These are phyloP conservation scores for Pogoniulus pusillus DNA, from an alignment of 2,797 vertebrate genomes.

Conservation along the genomic window DNA sequence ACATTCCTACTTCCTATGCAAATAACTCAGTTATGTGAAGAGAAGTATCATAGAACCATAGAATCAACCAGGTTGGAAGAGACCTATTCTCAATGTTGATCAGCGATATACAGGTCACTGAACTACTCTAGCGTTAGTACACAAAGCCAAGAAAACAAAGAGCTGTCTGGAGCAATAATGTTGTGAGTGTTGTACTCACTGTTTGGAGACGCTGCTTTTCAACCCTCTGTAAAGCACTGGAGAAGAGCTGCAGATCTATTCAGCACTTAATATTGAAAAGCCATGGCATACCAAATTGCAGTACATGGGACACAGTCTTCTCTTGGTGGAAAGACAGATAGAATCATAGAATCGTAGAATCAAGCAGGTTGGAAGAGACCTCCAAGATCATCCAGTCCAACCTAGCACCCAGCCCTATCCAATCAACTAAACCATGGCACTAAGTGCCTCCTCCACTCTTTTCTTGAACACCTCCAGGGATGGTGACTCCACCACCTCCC, in stretches of 20 bases:
- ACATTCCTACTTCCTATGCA: too few relatives aligned
- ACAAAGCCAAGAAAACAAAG: not conserved
- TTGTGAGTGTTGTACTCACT: rapidly evolving
- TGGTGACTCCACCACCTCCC: too few relatives aligned
- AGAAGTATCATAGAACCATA: too few relatives aligned
- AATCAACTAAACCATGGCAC: too few relatives aligned
- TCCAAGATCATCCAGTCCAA: too few relatives aligned
- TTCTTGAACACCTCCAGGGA: too few relatives aligned
- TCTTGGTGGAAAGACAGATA: not conserved
- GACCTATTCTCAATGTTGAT: not conserved
- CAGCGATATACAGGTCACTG: not conserved
- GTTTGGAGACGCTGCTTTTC: not conserved
- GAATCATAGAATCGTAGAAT: too few relatives aligned
- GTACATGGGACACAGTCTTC: not conserved
- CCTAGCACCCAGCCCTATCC: too few relatives aligned
- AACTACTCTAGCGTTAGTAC: not conserved
- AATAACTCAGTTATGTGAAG: too few relatives aligned
- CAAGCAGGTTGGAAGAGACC: too few relatives aligned
- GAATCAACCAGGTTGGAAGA: too few relatives aligned
- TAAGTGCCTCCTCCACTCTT: too few relatives aligned
- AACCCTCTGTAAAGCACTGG: not conserved
- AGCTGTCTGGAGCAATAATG: not conserved
- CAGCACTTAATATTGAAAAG: not conserved
- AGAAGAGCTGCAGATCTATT: not conserved
- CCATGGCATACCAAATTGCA: not conserved